Evolutionary conservation across 2,888 invertebrate species (phyloP), one percentile per base, ranked within the genome.

Genomic region (Furcula furcula): DNA sequence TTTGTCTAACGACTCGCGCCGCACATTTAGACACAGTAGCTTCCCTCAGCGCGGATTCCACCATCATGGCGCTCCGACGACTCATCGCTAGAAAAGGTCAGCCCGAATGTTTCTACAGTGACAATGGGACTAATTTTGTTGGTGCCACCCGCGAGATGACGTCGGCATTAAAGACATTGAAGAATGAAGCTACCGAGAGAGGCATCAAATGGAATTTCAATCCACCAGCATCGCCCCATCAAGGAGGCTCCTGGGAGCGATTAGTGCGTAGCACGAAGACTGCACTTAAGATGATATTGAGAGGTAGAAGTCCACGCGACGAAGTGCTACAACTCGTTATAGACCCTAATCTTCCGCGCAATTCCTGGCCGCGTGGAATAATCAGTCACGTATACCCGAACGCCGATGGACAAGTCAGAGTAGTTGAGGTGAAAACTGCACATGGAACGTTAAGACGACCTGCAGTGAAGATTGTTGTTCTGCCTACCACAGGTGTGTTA

Each of bases 41-140:
- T 3, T 4, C 4, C 16, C 16, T 16, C 16, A 31, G 25, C 3
- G 30, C 47, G 0, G 43, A 47, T 22, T 37, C 49, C 1, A 36
- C 43, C 2, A 34, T 55, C 6, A 44, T 58, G 44, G 53, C 53
- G 1, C 32, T 55, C 0, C 22, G 51, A 6, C 31, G 55, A 7
- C 42, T 59, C 34, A 26, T 34, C 1, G 49, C 52, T 1, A 27
- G 57, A 0, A 14, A 55, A 4, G 52, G 54, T 2, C 36, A 32
- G 3, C 59, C 59, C 0, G 23, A 10, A 0, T 13, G 15, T 1
- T 37, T 61, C 0, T 50, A 29, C 13, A 48, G 41, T 0, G 56
- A 56, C 30, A 52, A 54, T 11, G 55, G 50, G 0, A 54, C 53
- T 0, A 55, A 55, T 22, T 23, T 58, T 1, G 15, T 13, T 1